Percentiles rank a stretch among this genome's conserved stretches.
Evolutionary conservation across 2,888 invertebrate genomes (phyloP).

Genomic region (Drosophila mercatorum): DNA sequence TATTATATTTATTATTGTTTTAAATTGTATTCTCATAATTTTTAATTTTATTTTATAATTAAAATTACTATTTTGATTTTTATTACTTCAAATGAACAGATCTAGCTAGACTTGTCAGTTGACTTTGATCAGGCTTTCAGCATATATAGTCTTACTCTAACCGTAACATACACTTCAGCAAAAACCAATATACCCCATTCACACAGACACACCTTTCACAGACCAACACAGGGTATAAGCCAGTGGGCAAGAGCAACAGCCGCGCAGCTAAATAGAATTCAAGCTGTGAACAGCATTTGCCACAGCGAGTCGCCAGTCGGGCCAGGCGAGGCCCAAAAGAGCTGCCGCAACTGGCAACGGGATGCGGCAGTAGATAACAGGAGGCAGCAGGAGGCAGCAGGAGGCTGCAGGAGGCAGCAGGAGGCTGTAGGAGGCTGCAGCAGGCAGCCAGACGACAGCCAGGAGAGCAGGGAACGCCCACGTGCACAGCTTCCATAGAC

Average conservation of each 20-base stretch:
- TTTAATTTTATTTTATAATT: too few species aligned
- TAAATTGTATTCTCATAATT: too few species aligned
- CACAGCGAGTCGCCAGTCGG: slow-evolving; percentile 61
- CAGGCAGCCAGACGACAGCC: slow-evolving; percentile 57
- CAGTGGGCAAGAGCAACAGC: slow-evolving; percentile 1
- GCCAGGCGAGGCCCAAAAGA: slow-evolving; percentile 29
- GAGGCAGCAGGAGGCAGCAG: slow-evolving; percentile 42
- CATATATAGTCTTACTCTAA: too few species aligned
- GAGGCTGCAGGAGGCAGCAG: slow-evolving; percentile 3
- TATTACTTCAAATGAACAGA: too few species aligned
- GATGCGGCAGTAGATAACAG: slow-evolving; percentile 39
- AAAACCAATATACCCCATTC: too few species aligned
- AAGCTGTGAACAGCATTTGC: slow-evolving; percentile 62
- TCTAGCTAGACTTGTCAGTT: too few species aligned
- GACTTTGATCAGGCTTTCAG: too few species aligned
- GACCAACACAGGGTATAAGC: background rate
- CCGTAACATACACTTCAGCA: too few species aligned
- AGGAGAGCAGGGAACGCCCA: slow-evolving; percentile 33
- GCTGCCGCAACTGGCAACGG: slow-evolving; percentile 35
- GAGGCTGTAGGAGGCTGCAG: slow-evolving; percentile 50
- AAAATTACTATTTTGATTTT: too few species aligned
- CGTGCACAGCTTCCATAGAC: slow-evolving; percentile 23
- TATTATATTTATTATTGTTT: too few species aligned
- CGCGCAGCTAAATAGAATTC: slow-evolving; percentile 65
- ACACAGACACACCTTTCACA: too few species aligned